Evolutionary conservation across 1,140 invertebrate genomes (phyloP).

Genomic region (Papilio aristodemus): DNA sequence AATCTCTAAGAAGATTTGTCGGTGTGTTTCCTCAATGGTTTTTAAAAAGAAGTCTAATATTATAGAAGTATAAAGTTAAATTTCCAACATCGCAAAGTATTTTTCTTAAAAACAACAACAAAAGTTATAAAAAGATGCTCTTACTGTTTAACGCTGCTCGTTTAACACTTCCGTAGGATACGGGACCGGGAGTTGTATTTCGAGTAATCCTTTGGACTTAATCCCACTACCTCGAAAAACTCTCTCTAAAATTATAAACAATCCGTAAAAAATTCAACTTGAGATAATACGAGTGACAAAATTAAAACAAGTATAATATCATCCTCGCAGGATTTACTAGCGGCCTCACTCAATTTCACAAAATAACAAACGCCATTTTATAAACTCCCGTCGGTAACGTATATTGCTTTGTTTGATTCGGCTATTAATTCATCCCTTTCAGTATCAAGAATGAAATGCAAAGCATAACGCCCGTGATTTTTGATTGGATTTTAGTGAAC

Average conservation of each 20-base stretch:
- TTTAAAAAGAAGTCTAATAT: too few species aligned
- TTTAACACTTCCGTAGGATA: not conserved
- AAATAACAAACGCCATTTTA: conserved; percentile 56
- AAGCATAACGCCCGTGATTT: conserved; percentile 44
- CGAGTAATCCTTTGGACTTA: not conserved
- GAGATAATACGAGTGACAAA: conserved; percentile 42
- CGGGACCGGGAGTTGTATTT: not conserved
- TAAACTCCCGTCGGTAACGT: conserved; percentile 48
- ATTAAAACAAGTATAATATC: conserved; percentile 48
- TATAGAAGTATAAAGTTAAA: too few species aligned
- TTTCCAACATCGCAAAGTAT: too few species aligned
- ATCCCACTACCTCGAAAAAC: not conserved
- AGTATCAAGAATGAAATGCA: conserved; percentile 44
- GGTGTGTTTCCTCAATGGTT: too few species aligned
- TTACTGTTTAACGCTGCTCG: not conserved
- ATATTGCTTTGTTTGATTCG: conserved; percentile 50
- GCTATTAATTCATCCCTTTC: conserved; percentile 57
- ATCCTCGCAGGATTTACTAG: conserved; percentile 31
- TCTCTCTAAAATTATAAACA: conserved; percentile 42
- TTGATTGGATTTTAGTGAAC: conserved; percentile 54
- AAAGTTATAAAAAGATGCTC: not conserved
- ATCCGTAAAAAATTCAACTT: conserved; percentile 13
- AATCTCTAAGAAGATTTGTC: too few species aligned
- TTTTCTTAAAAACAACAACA: not conserved
- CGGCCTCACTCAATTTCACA: conserved; percentile 53